These are phyloP conservation scores for Toxotes lorentzi DNA, from an alignment of 2,797 vertebrate genomes.

Conservation along the genomic window DNA sequence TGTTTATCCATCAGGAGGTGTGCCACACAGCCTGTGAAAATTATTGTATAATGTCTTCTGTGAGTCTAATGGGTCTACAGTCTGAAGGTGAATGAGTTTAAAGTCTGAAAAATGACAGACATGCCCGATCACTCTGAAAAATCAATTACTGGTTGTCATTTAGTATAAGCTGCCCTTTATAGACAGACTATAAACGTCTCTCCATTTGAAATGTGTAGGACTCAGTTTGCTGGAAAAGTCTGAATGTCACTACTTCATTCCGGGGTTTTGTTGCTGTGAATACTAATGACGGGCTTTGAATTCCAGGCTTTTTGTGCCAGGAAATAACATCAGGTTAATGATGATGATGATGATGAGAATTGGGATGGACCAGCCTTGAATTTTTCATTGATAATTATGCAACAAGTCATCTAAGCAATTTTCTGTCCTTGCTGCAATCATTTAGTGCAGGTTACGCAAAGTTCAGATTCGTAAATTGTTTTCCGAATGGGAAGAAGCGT, in stretches of 20 bases:
- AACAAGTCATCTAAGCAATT: conserved; percentile 36
- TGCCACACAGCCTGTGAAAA: neutral
- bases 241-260: conserved; percentile 26
- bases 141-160: conserved; percentile 20
- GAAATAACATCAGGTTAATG: conserved; percentile 43
- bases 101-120: neutral
- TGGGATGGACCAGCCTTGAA: conserved; percentile 33
- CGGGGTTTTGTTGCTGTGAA: conserved; percentile 17
- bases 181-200: conserved; percentile 6
- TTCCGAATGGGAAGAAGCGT: conserved; percentile 4
- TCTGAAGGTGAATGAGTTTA: neutral
- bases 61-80: neutral
- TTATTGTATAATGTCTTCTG: neutral
- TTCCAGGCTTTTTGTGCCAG: conserved; percentile 32
- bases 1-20: no score
- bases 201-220: conserved; percentile 2
- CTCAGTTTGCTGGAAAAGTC: conserved; percentile 23
- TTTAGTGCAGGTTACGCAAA: conserved; percentile 45
- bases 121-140: neutral
- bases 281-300: conserved; percentile 14
- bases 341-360: conserved; percentile 28
- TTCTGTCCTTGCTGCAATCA: conserved; percentile 29
- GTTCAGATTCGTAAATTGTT: conserved; percentile 38
- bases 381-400: conserved; percentile 29
- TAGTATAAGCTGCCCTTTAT: conserved; percentile 1